A percentile compares a stretch with the other conserved stretches of the same genome.
These are phyloP conservation scores for Mya arenaria DNA, from an alignment of 1,140 invertebrate genomes.

Conservation along the genomic window DNA sequence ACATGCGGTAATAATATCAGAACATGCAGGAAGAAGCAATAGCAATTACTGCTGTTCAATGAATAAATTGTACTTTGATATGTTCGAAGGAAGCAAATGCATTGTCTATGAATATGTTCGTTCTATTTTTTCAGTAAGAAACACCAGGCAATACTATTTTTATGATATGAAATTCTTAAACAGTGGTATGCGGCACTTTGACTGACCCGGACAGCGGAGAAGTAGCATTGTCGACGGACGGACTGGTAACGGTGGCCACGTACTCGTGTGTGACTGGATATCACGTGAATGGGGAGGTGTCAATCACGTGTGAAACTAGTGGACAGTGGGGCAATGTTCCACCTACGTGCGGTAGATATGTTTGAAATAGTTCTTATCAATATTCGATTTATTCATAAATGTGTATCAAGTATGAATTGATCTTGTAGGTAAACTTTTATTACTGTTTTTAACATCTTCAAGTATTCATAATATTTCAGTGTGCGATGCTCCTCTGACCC, in stretches of 20 bases:
- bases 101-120: too few species aligned
- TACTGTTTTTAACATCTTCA: not conserved
- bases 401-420: not conserved
- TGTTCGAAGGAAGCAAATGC: too few species aligned
- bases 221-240: constrained; percentile 19
- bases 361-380: not conserved
- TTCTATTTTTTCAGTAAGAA: too few species aligned
- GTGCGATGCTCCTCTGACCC: constrained; percentile 11
- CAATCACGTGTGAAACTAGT: constrained; percentile 8
- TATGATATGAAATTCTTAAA: too few species aligned
- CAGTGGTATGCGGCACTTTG: not conserved
- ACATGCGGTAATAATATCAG: constrained; percentile 22
- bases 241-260: not conserved
- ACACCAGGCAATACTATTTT: too few species aligned
- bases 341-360: constrained; percentile 29
- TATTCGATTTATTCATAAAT: not conserved
- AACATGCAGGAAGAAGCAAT: too few species aligned
- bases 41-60: too few species aligned
- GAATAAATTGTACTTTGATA: too few species aligned
- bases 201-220: constrained; percentile 3
- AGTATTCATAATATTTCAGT: constrained; percentile 1
- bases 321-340: constrained; percentile 29
- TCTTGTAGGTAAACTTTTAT: not conserved
- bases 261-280: constrained; percentile 22
- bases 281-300: not conserved